A percentile compares a stretch with the other conserved stretches of the same genome.
phyloP scores from a whole-genome alignment of 2,888 invertebrate species.

The Melanophora roralis region DNA sequence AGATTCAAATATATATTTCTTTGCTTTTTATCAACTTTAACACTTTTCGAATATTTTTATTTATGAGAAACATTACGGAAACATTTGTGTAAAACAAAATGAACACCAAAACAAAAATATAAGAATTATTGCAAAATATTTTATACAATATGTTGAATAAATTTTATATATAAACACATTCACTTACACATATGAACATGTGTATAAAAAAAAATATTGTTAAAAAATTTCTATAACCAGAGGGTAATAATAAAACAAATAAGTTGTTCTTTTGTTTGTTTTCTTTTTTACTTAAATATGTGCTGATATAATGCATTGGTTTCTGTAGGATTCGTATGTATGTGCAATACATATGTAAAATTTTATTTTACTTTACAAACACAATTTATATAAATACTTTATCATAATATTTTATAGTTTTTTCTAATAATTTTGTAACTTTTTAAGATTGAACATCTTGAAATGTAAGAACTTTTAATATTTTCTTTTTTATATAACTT shows the following conservation, averaged over 20 bases:
- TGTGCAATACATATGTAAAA: no score
- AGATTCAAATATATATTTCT: background rate
- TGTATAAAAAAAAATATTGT: background rate
- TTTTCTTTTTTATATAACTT: constrained; percentile 28
- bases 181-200: no score
- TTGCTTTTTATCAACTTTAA: constrained; percentile 50
- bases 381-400: constrained; percentile 15
- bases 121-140: background rate
- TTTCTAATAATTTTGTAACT: background rate
- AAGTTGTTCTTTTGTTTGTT: constrained; percentile 15
- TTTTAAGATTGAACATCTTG: constrained; percentile 2
- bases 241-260: constrained; percentile 52
- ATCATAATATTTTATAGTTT: constrained; percentile 14
- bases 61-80: constrained; percentile 47
- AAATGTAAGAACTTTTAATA: constrained; percentile 18
- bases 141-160: constrained; percentile 15
- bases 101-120: background rate
- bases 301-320: no score
- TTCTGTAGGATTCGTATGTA: no score
- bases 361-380: no score
- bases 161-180: constrained; percentile 6
- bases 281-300: constrained; percentile 3
- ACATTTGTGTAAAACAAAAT: constrained; percentile 28
- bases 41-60: constrained; percentile 38
- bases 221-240: constrained; percentile 28